Evolutionary conservation across 2,888 invertebrate genomes (phyloP).

Genomic region (Hypena proboscidalis): DNA sequence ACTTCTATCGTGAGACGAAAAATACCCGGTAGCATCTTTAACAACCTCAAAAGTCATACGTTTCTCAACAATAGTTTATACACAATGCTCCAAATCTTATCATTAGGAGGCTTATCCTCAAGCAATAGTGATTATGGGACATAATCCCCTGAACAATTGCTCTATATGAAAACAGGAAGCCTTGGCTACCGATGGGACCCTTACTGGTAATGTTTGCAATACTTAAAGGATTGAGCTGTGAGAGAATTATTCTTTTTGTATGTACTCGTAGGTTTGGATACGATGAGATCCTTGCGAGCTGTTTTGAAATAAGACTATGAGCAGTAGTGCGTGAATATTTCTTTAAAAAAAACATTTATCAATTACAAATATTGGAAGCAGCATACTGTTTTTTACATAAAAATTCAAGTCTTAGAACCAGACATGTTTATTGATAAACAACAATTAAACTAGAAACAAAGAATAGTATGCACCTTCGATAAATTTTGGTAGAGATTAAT

Average conservation of each 20-base stretch:
- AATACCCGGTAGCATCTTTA: conserved; percentile 31
- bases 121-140: conserved; percentile 57
- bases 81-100: conserved; percentile 63
- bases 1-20: conserved; percentile 32
- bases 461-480: no score
- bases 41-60: conserved; percentile 52
- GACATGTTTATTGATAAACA: no score
- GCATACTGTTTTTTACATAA: no score
- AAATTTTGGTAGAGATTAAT: no score
- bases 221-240: conserved; percentile 8
- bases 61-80: conserved; percentile 34
- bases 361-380: no score
- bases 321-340: no score
- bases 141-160: conserved; percentile 67
- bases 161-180: conserved; percentile 55
- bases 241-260: conserved; percentile 6
- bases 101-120: conserved; percentile 70
- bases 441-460: no score
- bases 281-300: no score
- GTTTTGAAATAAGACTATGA: no score
- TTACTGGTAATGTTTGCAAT: not conserved
- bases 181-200: conserved; percentile 29
- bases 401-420: no score
- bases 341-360: no score
- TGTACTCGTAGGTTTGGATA: no score